phyloP scores from a whole-genome alignment of 2,888 invertebrate genomes.

The Athetis lepigone region DNA sequence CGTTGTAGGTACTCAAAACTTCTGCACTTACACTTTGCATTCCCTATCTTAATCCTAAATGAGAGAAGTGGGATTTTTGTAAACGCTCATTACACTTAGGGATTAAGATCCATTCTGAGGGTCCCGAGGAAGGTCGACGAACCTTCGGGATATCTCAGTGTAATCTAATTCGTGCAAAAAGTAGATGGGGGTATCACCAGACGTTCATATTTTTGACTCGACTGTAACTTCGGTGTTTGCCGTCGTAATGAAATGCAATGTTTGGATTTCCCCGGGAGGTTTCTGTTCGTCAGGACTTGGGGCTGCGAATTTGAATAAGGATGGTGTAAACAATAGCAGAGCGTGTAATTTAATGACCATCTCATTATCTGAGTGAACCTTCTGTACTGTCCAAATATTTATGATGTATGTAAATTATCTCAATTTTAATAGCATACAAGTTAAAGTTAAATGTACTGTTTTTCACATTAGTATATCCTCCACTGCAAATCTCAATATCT shows the following conservation, averaged over 20 bases:
- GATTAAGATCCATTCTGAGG: constrained; percentile 33
- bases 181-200: constrained; percentile 8
- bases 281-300: constrained; percentile 10
- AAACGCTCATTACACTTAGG: constrained; percentile 63
- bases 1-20: constrained; percentile 23
- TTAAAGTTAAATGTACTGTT: no score
- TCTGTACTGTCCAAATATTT: neutral
- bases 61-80: constrained; percentile 62
- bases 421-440: no score
- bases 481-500: no score
- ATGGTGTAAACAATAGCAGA: constrained; percentile 33
- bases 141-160: constrained; percentile 31
- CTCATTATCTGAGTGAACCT: constrained; percentile 15
- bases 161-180: constrained; percentile 28
- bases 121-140: constrained; percentile 34
- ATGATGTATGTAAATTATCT: neutral
- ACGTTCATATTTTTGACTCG: constrained; percentile 34
- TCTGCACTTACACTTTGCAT: constrained; percentile 62
- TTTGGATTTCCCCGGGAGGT: constrained; percentile 28
- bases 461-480: no score
- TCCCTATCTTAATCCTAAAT: constrained; percentile 62
- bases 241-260: constrained; percentile 51
- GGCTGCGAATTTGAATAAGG: constrained; percentile 1
- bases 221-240: constrained; percentile 43
- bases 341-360: constrained; percentile 25